Percentiles rank a stretch among this genome's conserved stretches.
Evolutionary conservation across 2,888 invertebrate species (phyloP).

Genomic region (Nephrocerus scutellatus): DNA sequence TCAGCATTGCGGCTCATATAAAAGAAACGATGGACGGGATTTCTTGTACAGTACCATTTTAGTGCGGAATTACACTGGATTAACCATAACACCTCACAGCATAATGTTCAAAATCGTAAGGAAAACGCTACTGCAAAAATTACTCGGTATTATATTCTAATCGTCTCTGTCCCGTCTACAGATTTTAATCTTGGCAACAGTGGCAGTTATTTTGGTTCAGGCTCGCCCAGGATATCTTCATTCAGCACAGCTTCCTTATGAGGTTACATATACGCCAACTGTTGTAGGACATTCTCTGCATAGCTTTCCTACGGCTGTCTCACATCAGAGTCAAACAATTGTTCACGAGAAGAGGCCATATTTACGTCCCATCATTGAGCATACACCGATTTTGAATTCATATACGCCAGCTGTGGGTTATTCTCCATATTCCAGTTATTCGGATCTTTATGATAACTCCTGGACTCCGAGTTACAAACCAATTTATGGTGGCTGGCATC

Average conservation of each 20-base stretch:
- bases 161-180: too few relatives aligned
- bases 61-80: too few relatives aligned
- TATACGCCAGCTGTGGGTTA: constrained; percentile 23
- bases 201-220: too few relatives aligned
- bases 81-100: too few relatives aligned
- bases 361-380: constrained; percentile 36
- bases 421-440: constrained; percentile 24
- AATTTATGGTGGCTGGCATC: constrained; percentile 24
- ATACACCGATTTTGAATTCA: constrained; percentile 31
- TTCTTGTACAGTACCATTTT: constrained; percentile 17
- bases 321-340: constrained; percentile 44
- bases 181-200: too few relatives aligned
- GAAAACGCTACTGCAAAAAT: too few relatives aligned
- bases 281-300: constrained; percentile 36
- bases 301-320: constrained; percentile 37
- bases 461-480: constrained; percentile 25
- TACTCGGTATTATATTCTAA: too few relatives aligned
- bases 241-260: constrained; percentile 25
- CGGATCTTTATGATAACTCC: constrained; percentile 27
- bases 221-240: constrained; percentile 35
- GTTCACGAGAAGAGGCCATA: constrained; percentile 44
- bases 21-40: constrained; percentile 11
- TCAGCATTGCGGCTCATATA: constrained; percentile 15
- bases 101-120: too few relatives aligned
- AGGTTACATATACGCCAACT: constrained; percentile 35